Percentiles rank a stretch among this genome's conserved stretches.
phyloP scores from a whole-genome alignment of 2,113 vertebrate species.

The Oncorhynchus nerka region DNA sequence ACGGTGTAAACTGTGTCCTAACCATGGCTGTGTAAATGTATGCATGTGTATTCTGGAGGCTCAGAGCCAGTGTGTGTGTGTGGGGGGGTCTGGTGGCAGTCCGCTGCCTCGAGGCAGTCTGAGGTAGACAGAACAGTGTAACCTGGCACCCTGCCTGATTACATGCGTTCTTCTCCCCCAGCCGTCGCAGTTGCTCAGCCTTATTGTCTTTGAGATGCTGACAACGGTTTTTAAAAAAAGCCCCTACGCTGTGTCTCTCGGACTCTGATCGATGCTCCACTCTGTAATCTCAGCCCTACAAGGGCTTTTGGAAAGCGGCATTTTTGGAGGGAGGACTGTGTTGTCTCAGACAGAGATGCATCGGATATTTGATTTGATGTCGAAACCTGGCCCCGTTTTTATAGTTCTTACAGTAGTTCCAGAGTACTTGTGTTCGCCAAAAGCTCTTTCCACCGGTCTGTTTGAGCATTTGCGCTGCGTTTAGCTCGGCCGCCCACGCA shows the following conservation, averaged over 20 bases:
- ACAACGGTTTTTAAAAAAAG: neutral
- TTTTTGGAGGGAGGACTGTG: neutral
- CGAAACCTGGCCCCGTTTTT: no score
- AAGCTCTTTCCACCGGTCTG: no score
- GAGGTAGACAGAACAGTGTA: neutral
- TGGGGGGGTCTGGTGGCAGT: neutral
- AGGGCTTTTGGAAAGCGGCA: neutral
- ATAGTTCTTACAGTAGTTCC: no score
- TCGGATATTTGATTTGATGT: no score
- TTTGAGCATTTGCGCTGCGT: no score
- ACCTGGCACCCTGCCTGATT: neutral
- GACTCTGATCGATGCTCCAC: neutral
- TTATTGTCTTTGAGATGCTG: neutral
- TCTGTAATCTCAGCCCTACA: neutral
- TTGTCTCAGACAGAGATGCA: neutral
- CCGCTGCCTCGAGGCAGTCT: slow-evolving; percentile 1
- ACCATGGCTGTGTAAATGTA: no score
- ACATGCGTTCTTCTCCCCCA: neutral
- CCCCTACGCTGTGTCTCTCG: neutral
- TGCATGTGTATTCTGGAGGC: no score
- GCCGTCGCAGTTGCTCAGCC: neutral
- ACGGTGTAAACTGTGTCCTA: no score
- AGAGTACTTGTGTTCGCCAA: no score
- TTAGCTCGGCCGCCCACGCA: neutral
- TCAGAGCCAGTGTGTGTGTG: no score